Evolutionary conservation across 2,888 invertebrate species (phyloP), one percentile per base, ranked within the genome.

Genomic region (Hofmannophila pseudospretella): DNA sequence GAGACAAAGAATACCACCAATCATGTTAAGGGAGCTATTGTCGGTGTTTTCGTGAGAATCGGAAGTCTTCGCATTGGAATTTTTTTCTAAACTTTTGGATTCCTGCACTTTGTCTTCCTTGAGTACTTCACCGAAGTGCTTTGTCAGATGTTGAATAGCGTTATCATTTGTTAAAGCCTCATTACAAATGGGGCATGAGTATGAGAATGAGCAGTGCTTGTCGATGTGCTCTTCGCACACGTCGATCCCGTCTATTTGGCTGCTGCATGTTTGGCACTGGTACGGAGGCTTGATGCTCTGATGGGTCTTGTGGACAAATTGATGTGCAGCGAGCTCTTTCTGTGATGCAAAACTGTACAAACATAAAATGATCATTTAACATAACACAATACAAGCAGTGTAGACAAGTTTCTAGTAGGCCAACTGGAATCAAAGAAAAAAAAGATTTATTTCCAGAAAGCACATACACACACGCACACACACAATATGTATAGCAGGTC

Each of bases 1-100:
- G 44, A 77, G 73, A 58, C 90, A 90, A 41, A 85, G 78, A 7
- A 90, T 88, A 2, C 82, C 82, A 32, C 80, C 79, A 0, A 79
- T 48, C 14, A 71, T 58, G 32, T 75, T 73, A 11, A 81, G 62
- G 2, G 88, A 84, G 45, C 81, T 81, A 34, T 88, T 82, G 32
- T 85, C 76, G 5, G 3, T 4, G n/a, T n/a, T n/a, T n/a, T n/a
- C n/a, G n/a, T n/a, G n/a, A n/a, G n/a, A n/a, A n/a, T n/a, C n/a
- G n/a, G 67, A 65, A 41, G 70, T 68, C n/a, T n/a, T n/a, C n/a
- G n/a, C n/a, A n/a, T n/a, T n/a, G n/a, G n/a, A n/a, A n/a, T n/a
- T n/a, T 4, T 16, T 16, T 40, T 70, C 58, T 48, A 67, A 59
- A 39, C 65, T 59, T 26, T 62, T 63, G 41, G 47, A 19, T 9